Evolutionary conservation across 2,113 vertebrate genomes (phyloP), one percentile per base, ranked within the genome.

Genomic region (Bubo scandiacus): DNA sequence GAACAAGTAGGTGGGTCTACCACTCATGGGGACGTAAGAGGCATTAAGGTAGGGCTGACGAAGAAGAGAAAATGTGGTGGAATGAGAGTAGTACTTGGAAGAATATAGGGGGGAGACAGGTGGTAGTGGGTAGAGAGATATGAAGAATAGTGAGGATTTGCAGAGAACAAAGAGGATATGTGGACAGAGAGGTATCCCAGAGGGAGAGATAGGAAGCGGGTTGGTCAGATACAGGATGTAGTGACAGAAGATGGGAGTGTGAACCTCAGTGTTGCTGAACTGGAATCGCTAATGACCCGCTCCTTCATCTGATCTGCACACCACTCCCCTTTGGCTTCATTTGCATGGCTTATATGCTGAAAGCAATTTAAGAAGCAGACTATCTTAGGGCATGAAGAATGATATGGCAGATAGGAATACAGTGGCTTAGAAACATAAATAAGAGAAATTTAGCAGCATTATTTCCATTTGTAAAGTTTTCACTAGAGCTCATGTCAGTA

Each of bases 391-490:
- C 52, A 80, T 72, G 47, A 88, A 70, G 70, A 73, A 92, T 94
- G 90, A 30, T 80, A 51, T 21, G 12, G 47, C 18, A 70, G 81
- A 82, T 40, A 96, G 88, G 80, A 91, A 79, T 15, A 70, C 5
- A 92, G 49, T 86, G 70, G 10, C 87, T 96, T 81, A 88, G 81
- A 90, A 93, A 80, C 47, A 70, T 91, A 88, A 95, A 87, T 82
- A 84, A 82, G 79, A 88, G 38, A 72, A 84, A 55, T 63, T 79
- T 77, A 91, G 65, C 26, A 88, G 71, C 70, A 77, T 67, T 93
- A 38, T 96, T 95, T 96, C 80, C 57, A 32, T 95, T 89, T 93
- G 58, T 86, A 77, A 45, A 91, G 58, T 92, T 96, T 96, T 74
- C 89, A 67, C 84, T 86, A 84, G 63, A 59, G 59, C 65, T 32